A percentile compares a stretch with the other conserved stretches of the same genome.
phyloP scores from a whole-genome alignment of 2,113 vertebrate genomes.

The Pachypanchax playfairii region DNA sequence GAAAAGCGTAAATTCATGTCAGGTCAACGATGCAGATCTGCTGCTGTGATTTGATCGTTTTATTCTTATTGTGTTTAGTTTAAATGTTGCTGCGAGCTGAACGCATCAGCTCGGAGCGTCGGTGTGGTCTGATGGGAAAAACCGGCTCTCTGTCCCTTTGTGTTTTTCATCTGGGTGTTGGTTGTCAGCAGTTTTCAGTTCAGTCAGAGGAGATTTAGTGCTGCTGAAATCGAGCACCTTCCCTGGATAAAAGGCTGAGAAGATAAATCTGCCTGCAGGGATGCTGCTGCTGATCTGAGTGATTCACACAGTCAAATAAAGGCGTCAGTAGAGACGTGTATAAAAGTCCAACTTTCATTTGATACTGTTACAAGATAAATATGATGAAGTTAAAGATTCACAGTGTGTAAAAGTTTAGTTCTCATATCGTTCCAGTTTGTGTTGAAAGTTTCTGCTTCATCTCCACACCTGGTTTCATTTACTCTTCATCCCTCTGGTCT shows the following conservation, averaged over 20 bases:
- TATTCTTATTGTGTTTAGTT: too few species aligned
- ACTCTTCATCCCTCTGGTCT: too few species aligned
- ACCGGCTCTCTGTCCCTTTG: slow-evolving; percentile 35
- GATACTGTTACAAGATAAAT: too few species aligned
- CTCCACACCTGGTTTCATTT: too few species aligned
- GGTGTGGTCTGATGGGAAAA: slow-evolving; percentile 33
- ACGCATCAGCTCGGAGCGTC: slow-evolving; percentile 1
- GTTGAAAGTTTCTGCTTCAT: too few species aligned
- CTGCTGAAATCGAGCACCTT: slow-evolving; percentile 55
- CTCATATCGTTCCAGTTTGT: too few species aligned
- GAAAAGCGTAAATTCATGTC: too few species aligned
- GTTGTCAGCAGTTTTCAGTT: slow-evolving; percentile 58
- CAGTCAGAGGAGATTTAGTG: slow-evolving; percentile 37
- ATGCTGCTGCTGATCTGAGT: slow-evolving; percentile 15
- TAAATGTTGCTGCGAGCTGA: slow-evolving; percentile 1
- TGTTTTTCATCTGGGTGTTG: slow-evolving; percentile 40
- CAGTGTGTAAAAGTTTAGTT: too few species aligned
- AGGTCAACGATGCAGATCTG: background rate
- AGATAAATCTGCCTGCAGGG: slow-evolving; percentile 10
- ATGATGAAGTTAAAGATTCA: too few species aligned
- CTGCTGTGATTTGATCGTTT: too few species aligned
- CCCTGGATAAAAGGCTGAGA: slow-evolving; percentile 31
- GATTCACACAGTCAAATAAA: slow-evolving; percentile 14
- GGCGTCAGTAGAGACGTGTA: too few species aligned
- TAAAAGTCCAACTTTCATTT: too few species aligned